phyloP scores from a whole-genome alignment of 1,140 invertebrate genomes.

The Heliconius nattereri region DNA sequence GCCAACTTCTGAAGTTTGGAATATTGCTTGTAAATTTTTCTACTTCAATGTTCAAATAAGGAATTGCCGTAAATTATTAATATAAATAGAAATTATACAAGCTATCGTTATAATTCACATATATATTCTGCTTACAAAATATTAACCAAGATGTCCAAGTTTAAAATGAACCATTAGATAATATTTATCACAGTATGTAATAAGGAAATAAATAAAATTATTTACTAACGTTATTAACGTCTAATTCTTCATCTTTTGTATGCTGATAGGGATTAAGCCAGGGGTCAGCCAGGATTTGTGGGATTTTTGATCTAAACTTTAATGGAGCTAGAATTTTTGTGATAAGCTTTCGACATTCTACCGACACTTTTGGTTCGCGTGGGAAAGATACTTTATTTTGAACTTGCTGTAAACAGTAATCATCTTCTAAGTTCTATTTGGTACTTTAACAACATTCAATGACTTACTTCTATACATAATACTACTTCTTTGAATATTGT shows the following conservation, averaged over 20 bases:
- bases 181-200: neutral
- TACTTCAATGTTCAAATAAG: no score
- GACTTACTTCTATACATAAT: no score
- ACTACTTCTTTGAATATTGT: no score
- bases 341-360: conserved; percentile 85
- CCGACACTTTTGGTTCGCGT: conserved; percentile 84
- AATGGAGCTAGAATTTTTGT: conserved; percentile 86
- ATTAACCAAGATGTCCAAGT: no score
- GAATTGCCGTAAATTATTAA: no score
- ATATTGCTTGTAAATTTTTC: no score
- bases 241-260: conserved; percentile 63
- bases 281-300: conserved; percentile 83
- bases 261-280: conserved; percentile 81
- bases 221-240: conserved; percentile 55
- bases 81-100: no score
- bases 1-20: no score
- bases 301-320: conserved; percentile 83
- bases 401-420: conserved; percentile 83
- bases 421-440: neutral
- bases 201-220: neutral
- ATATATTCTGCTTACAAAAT: no score
- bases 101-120: no score
- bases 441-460: neutral
- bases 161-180: no score
- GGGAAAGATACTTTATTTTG: conserved; percentile 87